Evolutionary conservation across 2,797 vertebrate genomes (phyloP).

Genomic region (Falco biarmicus): DNA sequence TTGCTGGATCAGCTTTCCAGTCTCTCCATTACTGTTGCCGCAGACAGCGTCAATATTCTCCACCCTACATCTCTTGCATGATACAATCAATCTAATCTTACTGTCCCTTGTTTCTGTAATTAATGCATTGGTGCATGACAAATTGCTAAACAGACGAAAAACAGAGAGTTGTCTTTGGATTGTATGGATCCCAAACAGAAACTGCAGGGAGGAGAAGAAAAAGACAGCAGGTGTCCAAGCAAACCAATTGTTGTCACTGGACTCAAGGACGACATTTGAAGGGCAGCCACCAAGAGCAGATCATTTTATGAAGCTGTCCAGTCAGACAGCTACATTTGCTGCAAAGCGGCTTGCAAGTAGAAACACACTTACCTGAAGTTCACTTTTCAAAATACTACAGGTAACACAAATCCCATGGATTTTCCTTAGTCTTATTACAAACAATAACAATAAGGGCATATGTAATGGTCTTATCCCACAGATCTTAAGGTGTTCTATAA

Average conservation of each 20-base stretch:
- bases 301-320: background rate
- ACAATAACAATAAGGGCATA: background rate
- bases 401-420: background rate
- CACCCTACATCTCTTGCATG: background rate
- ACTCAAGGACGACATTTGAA: background rate
- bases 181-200: conserved; percentile 16
- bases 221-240: conserved; percentile 29
- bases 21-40: background rate
- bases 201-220: conserved; percentile 15
- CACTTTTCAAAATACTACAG: background rate
- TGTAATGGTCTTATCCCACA: background rate
- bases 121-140: conserved; percentile 5
- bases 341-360: background rate
- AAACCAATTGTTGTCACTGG: background rate
- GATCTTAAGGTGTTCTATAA: background rate
- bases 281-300: background rate
- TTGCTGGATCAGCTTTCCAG: background rate
- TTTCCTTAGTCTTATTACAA: background rate
- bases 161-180: background rate
- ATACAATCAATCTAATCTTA: conserved; percentile 45
- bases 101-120: conserved; percentile 58
- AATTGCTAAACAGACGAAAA: conserved; percentile 36
- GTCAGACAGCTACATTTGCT: background rate
- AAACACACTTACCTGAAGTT: background rate
- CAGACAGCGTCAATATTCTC: background rate